Evolutionary conservation across 2,113 vertebrate genomes (phyloP).

Genomic region (Gobiocypris rarus): DNA sequence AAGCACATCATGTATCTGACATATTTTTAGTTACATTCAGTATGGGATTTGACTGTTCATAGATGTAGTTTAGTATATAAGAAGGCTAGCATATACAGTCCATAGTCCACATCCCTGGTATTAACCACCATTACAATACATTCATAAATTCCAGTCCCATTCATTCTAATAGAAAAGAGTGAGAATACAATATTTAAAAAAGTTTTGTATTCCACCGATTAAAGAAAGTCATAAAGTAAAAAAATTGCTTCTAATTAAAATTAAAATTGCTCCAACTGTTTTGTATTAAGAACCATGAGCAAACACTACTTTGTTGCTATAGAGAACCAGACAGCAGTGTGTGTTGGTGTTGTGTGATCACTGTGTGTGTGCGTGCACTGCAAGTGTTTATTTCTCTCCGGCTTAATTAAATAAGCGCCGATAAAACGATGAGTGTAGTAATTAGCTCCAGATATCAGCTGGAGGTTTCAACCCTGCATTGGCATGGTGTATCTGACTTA

Average conservation of each 20-base stretch:
- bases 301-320: conserved; percentile 4
- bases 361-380: conserved; percentile 11
- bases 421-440: conserved; percentile 67
- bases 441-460: conserved; percentile 66
- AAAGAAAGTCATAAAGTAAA: too few species aligned
- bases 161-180: not conserved
- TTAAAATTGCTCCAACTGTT: not conserved
- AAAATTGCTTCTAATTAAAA: too few species aligned
- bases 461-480: conserved; percentile 26
- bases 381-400: conserved; percentile 43
- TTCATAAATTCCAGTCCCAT: not conserved
- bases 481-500: conserved; percentile 24
- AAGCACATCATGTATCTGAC: too few species aligned
- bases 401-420: conserved; percentile 67
- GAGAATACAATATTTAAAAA: not conserved
- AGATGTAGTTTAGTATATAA: too few species aligned
- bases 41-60: too few species aligned
- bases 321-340: not conserved
- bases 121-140: not conserved
- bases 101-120: not conserved
- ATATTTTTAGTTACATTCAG: too few species aligned
- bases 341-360: conserved; percentile 27
- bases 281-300: not conserved
- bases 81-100: too few species aligned
- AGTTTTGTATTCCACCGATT: not conserved